A percentile compares a stretch with the other conserved stretches of the same genome.
phyloP scores from a whole-genome alignment of 2,888 invertebrate species.

The Camponotus fellah region DNA sequence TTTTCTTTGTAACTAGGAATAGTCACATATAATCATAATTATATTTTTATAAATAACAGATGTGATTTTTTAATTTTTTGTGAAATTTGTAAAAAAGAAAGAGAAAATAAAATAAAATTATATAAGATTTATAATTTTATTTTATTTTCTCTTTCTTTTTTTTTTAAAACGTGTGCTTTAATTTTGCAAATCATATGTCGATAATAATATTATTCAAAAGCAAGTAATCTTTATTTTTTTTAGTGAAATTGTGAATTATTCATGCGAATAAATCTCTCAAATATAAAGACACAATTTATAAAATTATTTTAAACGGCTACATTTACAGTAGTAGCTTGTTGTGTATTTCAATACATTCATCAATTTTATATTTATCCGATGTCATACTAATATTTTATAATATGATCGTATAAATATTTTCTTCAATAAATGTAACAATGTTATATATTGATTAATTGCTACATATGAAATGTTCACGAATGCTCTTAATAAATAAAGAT shows the following conservation, averaged over 20 bases:
- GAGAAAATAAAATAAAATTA: too few species aligned
- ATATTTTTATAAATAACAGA: background rate
- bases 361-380: too few species aligned
- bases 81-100: background rate
- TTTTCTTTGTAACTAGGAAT: background rate
- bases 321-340: too few species aligned
- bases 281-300: background rate
- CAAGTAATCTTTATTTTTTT: background rate
- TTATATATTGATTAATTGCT: too few species aligned
- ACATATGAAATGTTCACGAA: background rate
- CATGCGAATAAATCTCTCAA: background rate
- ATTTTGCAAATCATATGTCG: background rate
- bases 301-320: too few species aligned
- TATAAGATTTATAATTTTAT: background rate
- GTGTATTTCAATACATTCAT: too few species aligned
- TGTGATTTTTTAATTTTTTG: background rate
- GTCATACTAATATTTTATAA: too few species aligned
- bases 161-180: too few species aligned
- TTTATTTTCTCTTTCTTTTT: background rate
- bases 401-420: too few species aligned
- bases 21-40: background rate
- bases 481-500: background rate
- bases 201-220: background rate
- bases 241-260: background rate
- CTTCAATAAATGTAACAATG: too few species aligned